phyloP scores from a whole-genome alignment of 2,113 vertebrate species.

The Numida meleagris region DNA sequence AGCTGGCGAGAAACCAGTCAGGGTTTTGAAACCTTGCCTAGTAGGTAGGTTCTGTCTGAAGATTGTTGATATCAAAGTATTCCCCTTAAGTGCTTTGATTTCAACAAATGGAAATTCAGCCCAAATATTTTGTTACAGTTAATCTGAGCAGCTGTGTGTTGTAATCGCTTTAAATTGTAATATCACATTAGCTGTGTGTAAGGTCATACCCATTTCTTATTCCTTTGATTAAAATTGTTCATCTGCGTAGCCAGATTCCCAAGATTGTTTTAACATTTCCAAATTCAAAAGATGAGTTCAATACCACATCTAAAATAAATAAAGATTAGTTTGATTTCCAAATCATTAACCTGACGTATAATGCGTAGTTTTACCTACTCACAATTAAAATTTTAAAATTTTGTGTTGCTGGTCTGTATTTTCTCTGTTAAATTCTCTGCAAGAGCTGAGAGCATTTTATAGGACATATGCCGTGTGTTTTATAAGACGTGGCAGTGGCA shows the following conservation, averaged over 20 bases:
- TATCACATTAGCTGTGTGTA: not conserved
- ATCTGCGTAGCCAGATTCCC: not conserved
- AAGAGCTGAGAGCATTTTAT: not conserved
- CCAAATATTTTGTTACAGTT: not conserved
- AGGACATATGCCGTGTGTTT: not conserved
- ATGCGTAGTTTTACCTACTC: not conserved
- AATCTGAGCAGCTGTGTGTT: not conserved
- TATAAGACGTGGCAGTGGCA: not conserved
- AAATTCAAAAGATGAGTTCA: slow-evolving; percentile 14
- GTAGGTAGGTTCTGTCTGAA: not conserved
- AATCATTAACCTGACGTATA: not conserved
- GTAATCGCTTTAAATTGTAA: not conserved
- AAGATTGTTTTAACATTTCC: slow-evolving; percentile 20
- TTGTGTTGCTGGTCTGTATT: not conserved
- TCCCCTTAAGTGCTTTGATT: not conserved
- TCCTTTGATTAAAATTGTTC: slow-evolving; percentile 33
- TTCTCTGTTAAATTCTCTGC: not conserved
- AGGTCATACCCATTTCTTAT: slow-evolving; percentile 6
- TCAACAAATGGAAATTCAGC: not conserved
- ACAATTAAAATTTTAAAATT: not conserved
- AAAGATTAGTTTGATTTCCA: not conserved
- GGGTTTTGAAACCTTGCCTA: not conserved
- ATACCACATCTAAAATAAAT: not conserved
- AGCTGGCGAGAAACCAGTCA: slow-evolving; percentile 3
- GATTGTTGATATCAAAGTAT: not conserved